Evolutionary conservation across 2,113 vertebrate species (phyloP), one percentile per base, ranked within the genome.

Genomic region (Narcine bancroftii): DNA sequence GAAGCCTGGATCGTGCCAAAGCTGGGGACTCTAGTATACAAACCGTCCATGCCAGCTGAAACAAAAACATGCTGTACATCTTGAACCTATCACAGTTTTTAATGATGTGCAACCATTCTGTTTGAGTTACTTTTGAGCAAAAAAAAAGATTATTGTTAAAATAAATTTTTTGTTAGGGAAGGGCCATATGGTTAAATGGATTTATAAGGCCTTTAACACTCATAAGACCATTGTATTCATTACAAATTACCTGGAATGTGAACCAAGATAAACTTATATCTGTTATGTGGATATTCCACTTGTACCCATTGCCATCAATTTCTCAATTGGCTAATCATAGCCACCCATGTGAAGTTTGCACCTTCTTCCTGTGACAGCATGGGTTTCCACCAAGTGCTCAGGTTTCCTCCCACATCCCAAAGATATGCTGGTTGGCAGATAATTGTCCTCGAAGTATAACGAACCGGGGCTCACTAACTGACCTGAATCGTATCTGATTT

Each of bases 201-300:
- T 87, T 87, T 87, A 87, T 87, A 87, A 6, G 17, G 56, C 60
- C 36, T 36, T 87, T 87, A n/a, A 33, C 13, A 63, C 53, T 87
- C 13, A n/a, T 85, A 85, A 56, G 79, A 19, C 33, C 50, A 29
- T 53, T 60, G 21, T 87, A 15, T 33, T 87, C 29, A 56, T 63
- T 87, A 53, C 53, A 36, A 87, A 60, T 87, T 36, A 87, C 81
- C n/a, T 36, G 19, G 81, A 63, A 87, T 87, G 33, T n/a, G 36
- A 60, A 60, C 60, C 53, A 36, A 63, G 53, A 36, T 29, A 13
- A 60, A 87, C 81, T 60, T 60, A 36, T 63, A 60, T 53, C n/a
- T 6, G 50, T 85, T 85, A n/a, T 17, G n/a, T 56, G 81, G 56
- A 87, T n/a, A 36, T 60, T 39, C 19, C n/a, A 60, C 36, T 1